phyloP scores from a whole-genome alignment of 2,888 invertebrate species.

The Crossocerus cetratus region DNA sequence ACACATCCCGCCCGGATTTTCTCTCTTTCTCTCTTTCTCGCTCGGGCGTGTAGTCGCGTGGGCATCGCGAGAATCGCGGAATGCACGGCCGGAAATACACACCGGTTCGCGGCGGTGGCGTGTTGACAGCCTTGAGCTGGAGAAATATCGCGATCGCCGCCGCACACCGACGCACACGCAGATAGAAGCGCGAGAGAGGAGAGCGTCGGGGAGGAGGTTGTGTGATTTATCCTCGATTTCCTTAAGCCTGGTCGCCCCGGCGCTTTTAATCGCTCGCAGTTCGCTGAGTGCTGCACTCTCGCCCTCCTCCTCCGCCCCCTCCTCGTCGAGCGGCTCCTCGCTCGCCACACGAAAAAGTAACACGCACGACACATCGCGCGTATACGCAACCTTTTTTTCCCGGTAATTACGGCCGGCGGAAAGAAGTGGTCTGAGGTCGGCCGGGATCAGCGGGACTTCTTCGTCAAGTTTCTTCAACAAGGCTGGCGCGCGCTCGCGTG shows the following conservation, averaged over 20 bases:
- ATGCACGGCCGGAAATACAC: constrained; percentile 47
- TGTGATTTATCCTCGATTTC: constrained; percentile 57
- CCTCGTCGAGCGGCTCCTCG: background rate
- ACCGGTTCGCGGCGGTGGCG: background rate
- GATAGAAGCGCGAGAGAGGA: constrained; percentile 25
- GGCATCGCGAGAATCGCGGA: constrained; percentile 29
- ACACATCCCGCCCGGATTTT: constrained; percentile 42
- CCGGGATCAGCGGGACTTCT: no score
- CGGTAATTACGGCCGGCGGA: no score
- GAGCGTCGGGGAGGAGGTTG: constrained; percentile 28
- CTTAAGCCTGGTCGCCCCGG: constrained; percentile 32
- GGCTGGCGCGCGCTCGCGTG: no score
- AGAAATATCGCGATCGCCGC: constrained; percentile 41
- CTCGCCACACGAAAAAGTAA: background rate
- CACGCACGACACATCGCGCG: no score
- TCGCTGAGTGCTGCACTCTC: constrained; percentile 11
- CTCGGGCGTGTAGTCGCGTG: no score
- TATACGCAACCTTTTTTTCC: no score
- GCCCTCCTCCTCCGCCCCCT: background rate
- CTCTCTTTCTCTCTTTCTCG: no score
- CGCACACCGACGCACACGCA: constrained; percentile 13
- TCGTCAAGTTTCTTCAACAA: no score
- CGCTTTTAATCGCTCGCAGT: constrained; percentile 5
- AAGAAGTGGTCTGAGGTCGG: no score
- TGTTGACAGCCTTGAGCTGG: constrained; percentile 42